Evolutionary conservation across 2,888 invertebrate species (phyloP), one percentile per base, ranked within the genome.

Genomic region (Autographa gamma): DNA sequence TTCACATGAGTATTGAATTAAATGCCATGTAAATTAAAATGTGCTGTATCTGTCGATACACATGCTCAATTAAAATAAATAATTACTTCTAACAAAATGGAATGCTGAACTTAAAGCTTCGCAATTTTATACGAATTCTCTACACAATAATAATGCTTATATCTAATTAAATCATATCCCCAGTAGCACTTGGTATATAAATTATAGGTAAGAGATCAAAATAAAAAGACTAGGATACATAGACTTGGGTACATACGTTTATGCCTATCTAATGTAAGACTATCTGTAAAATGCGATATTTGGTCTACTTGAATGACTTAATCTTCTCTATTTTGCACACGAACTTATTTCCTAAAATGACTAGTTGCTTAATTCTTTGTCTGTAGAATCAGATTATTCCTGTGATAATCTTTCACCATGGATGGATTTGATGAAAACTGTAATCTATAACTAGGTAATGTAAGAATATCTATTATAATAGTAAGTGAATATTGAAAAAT

Each of bases 1-100:
- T 77, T 84, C 74, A 93, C 94, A 93, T 91, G 94, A 93, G 93
- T 84, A 82, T 86, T 86, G 63, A 76, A 85, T 77, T 62, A 54
- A 76, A 78, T 68, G 67, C 18, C 66, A 71, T 72, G 60, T 74
- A 69, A 71, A 71, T 69, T 61, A 77, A 80, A 61, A 18, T 60
- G 88, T 88, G 7, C 25, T 38, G 52, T 66, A 75, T 63, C 34
- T 71, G 74, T 61, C 25, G 62, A 71, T 59, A 71, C 68, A 76
- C 60, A 69, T 70, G 62, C 66, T 66, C 18, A 60, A 54, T 66
- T 13, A 78, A 82, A 69, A 74, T 79, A 74, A 78, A 79, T 80
- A 76, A 80, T 74, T 68, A 76, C 72, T 81, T 73, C 81, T 82
- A 78, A 83, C 78, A 73, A 74, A 83, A 83, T 86, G 88, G 89